Conservation (phyloP, 2,797 vertebrate genomes). For the Acipenser transmontanus region DNA sequence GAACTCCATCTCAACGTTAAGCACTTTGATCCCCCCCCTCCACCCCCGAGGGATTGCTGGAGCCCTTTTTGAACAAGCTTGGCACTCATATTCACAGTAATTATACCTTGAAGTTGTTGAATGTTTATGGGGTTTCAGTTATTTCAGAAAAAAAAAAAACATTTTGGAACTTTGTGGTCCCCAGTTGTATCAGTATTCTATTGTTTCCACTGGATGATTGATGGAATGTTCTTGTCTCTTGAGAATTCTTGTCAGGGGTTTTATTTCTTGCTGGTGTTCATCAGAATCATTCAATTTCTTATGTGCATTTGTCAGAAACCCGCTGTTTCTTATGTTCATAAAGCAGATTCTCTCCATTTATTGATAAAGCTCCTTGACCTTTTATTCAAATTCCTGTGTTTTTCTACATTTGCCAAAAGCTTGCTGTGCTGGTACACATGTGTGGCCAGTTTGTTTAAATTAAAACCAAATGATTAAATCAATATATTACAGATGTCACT, state of each 20-base stretch:
- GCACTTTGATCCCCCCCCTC: no score
- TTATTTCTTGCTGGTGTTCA: constrained; percentile 65
- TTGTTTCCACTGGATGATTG: no score
- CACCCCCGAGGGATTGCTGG: no score
- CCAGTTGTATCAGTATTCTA: no score
- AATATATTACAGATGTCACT: constrained; percentile 65
- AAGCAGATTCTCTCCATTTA: constrained; percentile 60
- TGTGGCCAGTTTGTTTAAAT: constrained; percentile 63
- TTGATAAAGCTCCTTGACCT: constrained; percentile 67
- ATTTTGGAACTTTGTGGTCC: no score
- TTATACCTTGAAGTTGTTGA: no score
- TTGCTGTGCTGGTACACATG: constrained; percentile 54
- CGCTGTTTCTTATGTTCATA: constrained; percentile 53
- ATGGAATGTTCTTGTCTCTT: constrained; percentile 27
- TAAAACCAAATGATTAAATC: constrained; percentile 60
- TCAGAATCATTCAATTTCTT: constrained; percentile 55
- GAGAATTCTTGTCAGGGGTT: constrained; percentile 56
- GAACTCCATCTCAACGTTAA: no score
- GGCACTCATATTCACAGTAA: no score
- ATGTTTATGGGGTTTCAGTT: no score
- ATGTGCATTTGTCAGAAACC: constrained; percentile 51
- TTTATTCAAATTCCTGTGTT: constrained; percentile 55
- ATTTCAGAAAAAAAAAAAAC: no score
- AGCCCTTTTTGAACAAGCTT: no score
- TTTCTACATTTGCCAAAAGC: constrained; percentile 47